Conservation (phyloP, 1,140 invertebrate species). For the Tetraneura akinire region DNA sequence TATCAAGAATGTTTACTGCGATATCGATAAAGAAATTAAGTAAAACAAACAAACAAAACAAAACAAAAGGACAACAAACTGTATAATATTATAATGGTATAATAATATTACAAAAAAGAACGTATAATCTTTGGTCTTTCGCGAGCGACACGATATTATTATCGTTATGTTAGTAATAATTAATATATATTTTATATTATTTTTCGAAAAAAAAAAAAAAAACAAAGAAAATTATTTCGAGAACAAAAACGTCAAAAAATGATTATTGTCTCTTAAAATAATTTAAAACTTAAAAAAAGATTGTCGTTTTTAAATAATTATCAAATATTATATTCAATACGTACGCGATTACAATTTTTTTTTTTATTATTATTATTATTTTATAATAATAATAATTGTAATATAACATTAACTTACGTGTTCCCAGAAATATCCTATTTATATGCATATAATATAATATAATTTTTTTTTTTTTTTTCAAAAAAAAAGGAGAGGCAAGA, state of each 20-base stretch:
- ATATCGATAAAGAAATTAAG: too few relatives aligned
- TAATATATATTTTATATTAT: too few relatives aligned
- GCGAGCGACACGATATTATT: conserved; percentile 19
- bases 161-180: too few relatives aligned
- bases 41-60: too few relatives aligned
- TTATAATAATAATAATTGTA: neutral
- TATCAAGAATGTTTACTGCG: too few relatives aligned
- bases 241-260: conserved; percentile 29
- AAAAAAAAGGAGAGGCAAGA: conserved; percentile 35
- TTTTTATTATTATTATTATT: too few relatives aligned
- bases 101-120: neutral
- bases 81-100: neutral
- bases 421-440: conserved; percentile 22
- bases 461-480: conserved; percentile 5
- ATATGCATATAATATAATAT: neutral
- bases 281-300: conserved; percentile 46
- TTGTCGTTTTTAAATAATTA: conserved; percentile 50
- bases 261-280: conserved; percentile 45
- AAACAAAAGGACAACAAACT: conserved; percentile 42
- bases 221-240: conserved; percentile 10
- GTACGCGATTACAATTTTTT: conserved; percentile 13
- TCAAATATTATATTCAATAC: neutral
- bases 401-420: conserved; percentile 27
- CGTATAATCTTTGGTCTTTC: conserved; percentile 47
- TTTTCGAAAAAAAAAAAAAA: too few relatives aligned